Evolutionary conservation across 2,797 vertebrate species (phyloP), one percentile per base, ranked within the genome.

Genomic region (Varecia variegata): DNA sequence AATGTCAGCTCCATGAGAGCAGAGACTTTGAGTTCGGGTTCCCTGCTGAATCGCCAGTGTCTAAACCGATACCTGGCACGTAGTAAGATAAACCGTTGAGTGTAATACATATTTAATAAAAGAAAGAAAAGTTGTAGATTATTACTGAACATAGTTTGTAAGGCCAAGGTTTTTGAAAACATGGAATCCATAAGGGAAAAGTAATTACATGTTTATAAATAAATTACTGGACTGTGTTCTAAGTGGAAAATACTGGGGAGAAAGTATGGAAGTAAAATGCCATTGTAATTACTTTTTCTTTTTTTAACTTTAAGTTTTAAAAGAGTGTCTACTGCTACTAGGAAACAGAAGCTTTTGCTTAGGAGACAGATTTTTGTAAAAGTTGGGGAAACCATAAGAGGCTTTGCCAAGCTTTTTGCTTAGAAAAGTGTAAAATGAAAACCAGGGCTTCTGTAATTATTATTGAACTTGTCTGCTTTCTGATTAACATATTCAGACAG

Each of bases 341-440:
- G 82, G 96, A 97, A 96, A 97, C 90, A 83, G 56, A 54, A 96
- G 5, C 92, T 95, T 97, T 97, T 97, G 96, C 94, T 52, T 83
- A 96, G 88, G 76, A 96, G 90, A 96, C 92, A 95, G 91, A 95
- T 67, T 96, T 96, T 92, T 97, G n/a, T 88, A 2, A 92, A n/a
- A 30, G 27, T 76, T 50, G 88, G 58, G 77, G 82, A 67, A 81
- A 89, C n/a, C 73, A 60, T 85, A 82, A 77, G 93, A 90, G 73
- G 14, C 56, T 90, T 92, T 79, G 94, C 95, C 88, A 96, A 79
- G 87, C 43, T 47, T 87, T 94, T 84, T 74, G 77, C 94, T 93
- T 93, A 70, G 95, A 81, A 90, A 74, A 68, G 68, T 67, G 23
- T 89, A 35, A 68, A 40, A 10, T 77, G 47, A 93, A 96, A 92